Conservation (phyloP, 2,888 invertebrate species). For the Eristalis intricaria region DNA sequence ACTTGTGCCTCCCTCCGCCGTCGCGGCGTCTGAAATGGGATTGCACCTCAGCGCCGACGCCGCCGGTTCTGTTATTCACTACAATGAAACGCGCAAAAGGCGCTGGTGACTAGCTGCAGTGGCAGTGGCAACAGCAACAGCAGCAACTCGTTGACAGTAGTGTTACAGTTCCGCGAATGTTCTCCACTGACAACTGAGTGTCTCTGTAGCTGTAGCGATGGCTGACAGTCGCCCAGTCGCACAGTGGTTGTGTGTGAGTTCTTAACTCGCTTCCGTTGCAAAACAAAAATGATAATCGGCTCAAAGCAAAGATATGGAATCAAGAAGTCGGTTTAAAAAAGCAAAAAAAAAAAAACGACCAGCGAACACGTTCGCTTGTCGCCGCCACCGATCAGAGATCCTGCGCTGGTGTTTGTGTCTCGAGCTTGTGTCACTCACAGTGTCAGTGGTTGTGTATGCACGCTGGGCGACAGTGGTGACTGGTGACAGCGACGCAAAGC, state of each 20-base stretch:
- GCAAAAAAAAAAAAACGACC: constrained; percentile 15
- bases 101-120: constrained; percentile 4
- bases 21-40: constrained; percentile 43
- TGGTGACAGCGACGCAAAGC: constrained; percentile 34
- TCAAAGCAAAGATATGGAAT: constrained; percentile 15
- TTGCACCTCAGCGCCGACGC: constrained; percentile 52
- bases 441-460: constrained; percentile 40
- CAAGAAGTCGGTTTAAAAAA: constrained; percentile 44
- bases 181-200: background rate
- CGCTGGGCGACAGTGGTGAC: constrained; percentile 15
- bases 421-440: background rate
- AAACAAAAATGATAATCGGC: constrained; percentile 16
- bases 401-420: constrained; percentile 1
- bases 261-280: constrained; percentile 55
- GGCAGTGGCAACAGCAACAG: background rate
- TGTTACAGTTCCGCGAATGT: constrained; percentile 53
- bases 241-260: background rate
- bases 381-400: background rate
- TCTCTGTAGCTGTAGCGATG: constrained; percentile 21
- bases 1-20: background rate
- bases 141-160: constrained; percentile 56
- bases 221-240: constrained; percentile 12
- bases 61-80: constrained; percentile 33
- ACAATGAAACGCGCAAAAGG: constrained; percentile 35
- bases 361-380: constrained; percentile 36